Conservation (phyloP, 2,797 vertebrate genomes). For the Pipistrellus pygmaeus region DNA sequence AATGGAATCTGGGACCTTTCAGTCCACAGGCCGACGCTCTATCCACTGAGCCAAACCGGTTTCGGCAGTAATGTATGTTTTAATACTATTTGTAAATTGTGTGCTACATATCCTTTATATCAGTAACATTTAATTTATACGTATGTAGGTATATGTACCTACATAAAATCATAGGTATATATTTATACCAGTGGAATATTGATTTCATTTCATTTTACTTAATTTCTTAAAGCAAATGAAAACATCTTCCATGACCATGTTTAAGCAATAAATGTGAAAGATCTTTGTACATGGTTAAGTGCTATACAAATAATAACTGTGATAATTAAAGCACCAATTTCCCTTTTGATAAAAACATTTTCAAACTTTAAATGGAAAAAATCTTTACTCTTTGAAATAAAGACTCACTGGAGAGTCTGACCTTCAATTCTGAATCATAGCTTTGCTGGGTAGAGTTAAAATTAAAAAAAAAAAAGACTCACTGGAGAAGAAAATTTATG, state of each 20-base stretch:
- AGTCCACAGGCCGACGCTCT: too few relatives aligned
- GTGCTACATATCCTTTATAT: background rate
- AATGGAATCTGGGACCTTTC: too few relatives aligned
- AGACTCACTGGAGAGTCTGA: background rate
- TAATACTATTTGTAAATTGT: background rate
- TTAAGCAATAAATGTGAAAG: background rate
- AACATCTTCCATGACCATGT: background rate
- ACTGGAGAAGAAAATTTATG: background rate
- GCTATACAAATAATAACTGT: background rate
- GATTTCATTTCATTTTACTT: constrained; percentile 17
- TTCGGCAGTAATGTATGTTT: background rate
- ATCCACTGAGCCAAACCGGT: too few relatives aligned
- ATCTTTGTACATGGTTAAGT: background rate
- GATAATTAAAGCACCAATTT: background rate
- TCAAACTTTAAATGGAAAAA: constrained; percentile 34
- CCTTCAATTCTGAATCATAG: too few relatives aligned
- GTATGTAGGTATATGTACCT: background rate
- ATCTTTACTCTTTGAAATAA: background rate
- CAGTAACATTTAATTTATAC: background rate
- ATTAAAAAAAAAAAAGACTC: background rate
- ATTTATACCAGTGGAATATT: background rate
- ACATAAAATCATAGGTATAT: background rate
- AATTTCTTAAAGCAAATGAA: background rate
- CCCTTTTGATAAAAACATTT: background rate
- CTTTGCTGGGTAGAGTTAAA: too few relatives aligned